These are phyloP conservation scores for Iguana delicatissima DNA, from an alignment of 2,797 vertebrate genomes.

Conservation along the genomic window DNA sequence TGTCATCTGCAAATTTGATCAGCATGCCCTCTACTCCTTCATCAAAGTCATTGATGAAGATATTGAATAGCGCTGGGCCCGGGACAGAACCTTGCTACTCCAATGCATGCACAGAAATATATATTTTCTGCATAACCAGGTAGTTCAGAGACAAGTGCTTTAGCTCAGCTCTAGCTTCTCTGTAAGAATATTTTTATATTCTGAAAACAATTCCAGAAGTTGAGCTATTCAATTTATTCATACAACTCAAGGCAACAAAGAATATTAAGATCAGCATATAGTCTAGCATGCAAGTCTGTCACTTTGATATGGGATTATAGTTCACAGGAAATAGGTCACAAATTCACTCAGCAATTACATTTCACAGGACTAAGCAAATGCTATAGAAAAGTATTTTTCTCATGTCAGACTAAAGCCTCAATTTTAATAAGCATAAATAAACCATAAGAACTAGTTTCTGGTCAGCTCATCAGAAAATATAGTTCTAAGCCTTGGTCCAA, in stretches of 20 bases:
- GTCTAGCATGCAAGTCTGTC: constrained; percentile 5
- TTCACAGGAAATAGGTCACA: background rate
- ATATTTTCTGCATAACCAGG: constrained; percentile 54
- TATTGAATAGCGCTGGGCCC: too few relatives aligned
- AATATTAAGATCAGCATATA: constrained; percentile 19
- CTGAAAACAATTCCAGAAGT: constrained; percentile 52
- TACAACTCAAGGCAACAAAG: constrained; percentile 16
- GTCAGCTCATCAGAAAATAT: background rate
- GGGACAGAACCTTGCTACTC: too few relatives aligned
- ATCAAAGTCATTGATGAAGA: too few relatives aligned
- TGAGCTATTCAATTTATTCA: constrained; percentile 37
- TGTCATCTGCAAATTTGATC: too few relatives aligned
- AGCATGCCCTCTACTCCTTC: too few relatives aligned
- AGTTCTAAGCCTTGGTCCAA: background rate
- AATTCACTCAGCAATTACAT: background rate
- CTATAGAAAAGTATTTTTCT: background rate
- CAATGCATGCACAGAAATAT: constrained; percentile 14
- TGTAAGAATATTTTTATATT: constrained; percentile 26
- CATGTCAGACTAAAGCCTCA: background rate
- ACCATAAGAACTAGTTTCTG: background rate
- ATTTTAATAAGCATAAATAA: constrained; percentile 9
- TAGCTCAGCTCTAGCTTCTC: constrained; percentile 32
- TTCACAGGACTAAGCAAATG: constrained; percentile 34
- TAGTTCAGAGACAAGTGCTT: constrained; percentile 39
- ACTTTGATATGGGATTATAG: constrained; percentile 19